phyloP scores from a whole-genome alignment of 2,797 vertebrate genomes.

The Gymnoscopelus braueri region DNA sequence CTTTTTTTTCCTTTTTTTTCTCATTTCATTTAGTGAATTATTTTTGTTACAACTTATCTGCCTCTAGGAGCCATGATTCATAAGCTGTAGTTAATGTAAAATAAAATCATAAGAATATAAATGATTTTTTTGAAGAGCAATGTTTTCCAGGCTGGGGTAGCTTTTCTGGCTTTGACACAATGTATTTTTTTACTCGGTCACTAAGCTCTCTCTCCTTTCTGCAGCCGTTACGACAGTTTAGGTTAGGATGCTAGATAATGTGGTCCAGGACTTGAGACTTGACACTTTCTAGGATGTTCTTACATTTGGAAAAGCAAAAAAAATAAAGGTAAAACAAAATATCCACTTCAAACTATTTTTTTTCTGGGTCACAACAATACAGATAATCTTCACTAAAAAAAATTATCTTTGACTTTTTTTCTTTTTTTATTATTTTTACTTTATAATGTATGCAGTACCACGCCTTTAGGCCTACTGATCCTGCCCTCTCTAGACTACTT shows the following conservation, averaged over 20 bases:
- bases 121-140: conserved; percentile 51
- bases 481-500: conserved; percentile 74
- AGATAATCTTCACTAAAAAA: conserved; percentile 73
- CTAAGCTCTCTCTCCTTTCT: conserved; percentile 36
- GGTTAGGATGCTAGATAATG: conserved; percentile 27
- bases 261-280: conserved; percentile 53
- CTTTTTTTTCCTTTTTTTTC: not conserved
- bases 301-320: conserved; percentile 70
- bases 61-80: conserved; percentile 4
- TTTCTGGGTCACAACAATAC: conserved; percentile 80
- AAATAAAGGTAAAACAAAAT: conserved; percentile 65
- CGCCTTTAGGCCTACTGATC: conserved; percentile 78
- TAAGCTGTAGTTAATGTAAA: conserved; percentile 12
- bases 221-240: not conserved
- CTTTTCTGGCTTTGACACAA: conserved; percentile 32
- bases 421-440: conserved; percentile 71
- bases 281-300: conserved; percentile 62
- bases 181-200: conserved; percentile 41
- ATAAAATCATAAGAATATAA: conserved; percentile 6
- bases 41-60: conserved; percentile 28
- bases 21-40: not conserved
- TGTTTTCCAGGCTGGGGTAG: conserved; percentile 33
- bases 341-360: conserved; percentile 83
- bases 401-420: conserved; percentile 70
- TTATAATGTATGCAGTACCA: conserved; percentile 81